Base-by-base conservation (phyloP, 2,797 vertebrate species). In the Telmatherina bonti region DNA sequence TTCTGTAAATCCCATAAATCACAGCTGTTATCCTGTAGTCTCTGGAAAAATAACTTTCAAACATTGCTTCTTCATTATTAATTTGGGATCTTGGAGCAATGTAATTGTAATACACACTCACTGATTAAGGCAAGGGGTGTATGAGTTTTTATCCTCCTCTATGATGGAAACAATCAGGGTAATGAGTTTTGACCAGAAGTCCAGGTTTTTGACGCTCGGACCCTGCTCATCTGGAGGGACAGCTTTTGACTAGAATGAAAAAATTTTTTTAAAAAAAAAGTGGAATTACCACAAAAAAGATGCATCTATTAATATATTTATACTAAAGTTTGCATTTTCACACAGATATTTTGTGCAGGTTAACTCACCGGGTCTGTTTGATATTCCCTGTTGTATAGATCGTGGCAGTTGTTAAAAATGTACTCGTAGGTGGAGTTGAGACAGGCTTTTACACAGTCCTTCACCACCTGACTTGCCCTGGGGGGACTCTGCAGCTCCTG, bases 141-240 rank as follows among this genome's bases (percentile, higher is more conserved):
- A 99, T n/a, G 97, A 98, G 91, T 98, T 99, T 91, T 97, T 99
- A 87, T 99, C 98, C 82, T 99, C 98, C 70, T 99, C 98, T 78
- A 97, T 97, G 87, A 99, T 99, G 74, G 98, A 99, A 76, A 99
- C 97, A 18, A 99, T 97, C 49, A 99, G 94, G 18, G 98, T 99
- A 89, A 99, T 99, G 71, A 99, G 96, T 81, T 99, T 98, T 45
- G 98, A 98, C 98, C 97, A 99, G 91, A 99, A 99, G 90, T 99
- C 98, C 88, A 99, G 90, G 90, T 99, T 99, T 86, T 93, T 96
- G 83, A 96, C 93, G 83, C 95, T 98, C 70, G 97, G 98, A 0
- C 97, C 98, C 82, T 98, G 97, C 56, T 99, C 98, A 52, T 99
- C 98, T 91, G 97, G 96, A 24, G 96, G 96, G 4, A 97, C 95